Evolutionary conservation across 2,113 vertebrate species (phyloP).

Genomic region (Lycaon pictus): DNA sequence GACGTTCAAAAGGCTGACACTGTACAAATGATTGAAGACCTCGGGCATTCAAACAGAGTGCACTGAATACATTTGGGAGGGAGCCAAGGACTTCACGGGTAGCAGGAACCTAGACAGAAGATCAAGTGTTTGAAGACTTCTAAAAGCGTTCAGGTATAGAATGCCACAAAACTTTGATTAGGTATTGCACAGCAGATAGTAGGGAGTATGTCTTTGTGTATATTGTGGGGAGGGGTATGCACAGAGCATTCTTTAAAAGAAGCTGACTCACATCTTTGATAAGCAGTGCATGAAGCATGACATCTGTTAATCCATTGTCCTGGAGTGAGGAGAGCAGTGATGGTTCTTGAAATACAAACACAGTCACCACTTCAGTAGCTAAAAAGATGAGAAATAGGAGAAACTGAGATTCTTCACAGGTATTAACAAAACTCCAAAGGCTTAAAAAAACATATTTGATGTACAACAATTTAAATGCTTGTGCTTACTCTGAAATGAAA

Average conservation of each 20-base stretch:
- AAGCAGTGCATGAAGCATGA: constrained; percentile 97
- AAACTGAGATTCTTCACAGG: constrained; percentile 34
- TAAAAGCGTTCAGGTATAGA: not conserved
- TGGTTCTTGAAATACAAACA: constrained; percentile 99
- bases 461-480: constrained; percentile 36
- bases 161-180: not conserved
- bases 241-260: not conserved
- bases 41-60: constrained; percentile 96
- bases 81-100: constrained; percentile 97
- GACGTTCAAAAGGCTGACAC: constrained; percentile 97
- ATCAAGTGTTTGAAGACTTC: constrained; percentile 23
- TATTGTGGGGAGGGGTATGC: not conserved
- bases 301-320: constrained; percentile 97
- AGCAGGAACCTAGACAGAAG: constrained; percentile 92
- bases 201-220: not conserved
- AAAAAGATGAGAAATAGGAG: constrained; percentile 36
- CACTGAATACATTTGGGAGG: constrained; percentile 97
- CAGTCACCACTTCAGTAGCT: constrained; percentile 98
- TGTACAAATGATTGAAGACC: constrained; percentile 98
- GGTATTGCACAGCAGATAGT: not conserved
- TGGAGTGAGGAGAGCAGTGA: constrained; percentile 96
- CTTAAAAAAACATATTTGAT: not conserved
- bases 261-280: constrained; percentile 95
- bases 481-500: constrained; percentile 44
- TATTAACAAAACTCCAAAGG: not conserved